A percentile compares a stretch with the other conserved stretches of the same genome.
phyloP scores from a whole-genome alignment of 2,888 invertebrate genomes.

The Sinohyriopsis cumingii region DNA sequence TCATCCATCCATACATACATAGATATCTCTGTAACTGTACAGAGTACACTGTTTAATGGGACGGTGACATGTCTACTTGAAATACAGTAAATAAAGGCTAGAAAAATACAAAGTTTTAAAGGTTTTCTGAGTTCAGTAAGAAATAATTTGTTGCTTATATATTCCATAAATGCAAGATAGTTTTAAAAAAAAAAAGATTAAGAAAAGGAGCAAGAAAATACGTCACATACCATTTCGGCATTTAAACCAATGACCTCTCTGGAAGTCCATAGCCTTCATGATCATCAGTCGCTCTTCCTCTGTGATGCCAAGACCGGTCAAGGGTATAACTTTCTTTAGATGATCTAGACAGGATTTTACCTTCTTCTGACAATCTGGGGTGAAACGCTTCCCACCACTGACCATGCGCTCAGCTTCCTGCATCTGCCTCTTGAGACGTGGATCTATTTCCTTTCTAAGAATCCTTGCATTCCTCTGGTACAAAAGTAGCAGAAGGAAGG shows the following conservation, averaged over 20 bases:
- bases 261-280: constrained; percentile 76
- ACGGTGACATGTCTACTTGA: no score
- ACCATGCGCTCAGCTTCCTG: constrained; percentile 18
- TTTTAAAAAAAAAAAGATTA: no score
- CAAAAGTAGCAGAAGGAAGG: constrained; percentile 17
- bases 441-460: constrained; percentile 6
- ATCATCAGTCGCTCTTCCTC: constrained; percentile 75
- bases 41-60: no score
- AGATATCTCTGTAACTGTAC: no score
- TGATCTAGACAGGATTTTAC: constrained; percentile 22
- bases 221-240: constrained; percentile 77
- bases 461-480: constrained; percentile 13
- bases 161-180: no score
- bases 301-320: constrained; percentile 56
- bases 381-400: constrained; percentile 17
- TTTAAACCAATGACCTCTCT: constrained; percentile 80
- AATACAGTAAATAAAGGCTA: no score
- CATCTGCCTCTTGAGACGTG: constrained; percentile 7
- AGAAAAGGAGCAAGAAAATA: no score
- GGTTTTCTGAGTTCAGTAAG: no score
- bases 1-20: no score
- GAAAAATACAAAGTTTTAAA: no score
- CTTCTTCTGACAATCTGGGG: constrained; percentile 3
- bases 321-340: constrained; percentile 16
- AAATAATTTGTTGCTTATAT: no score